A percentile compares a stretch with the other conserved stretches of the same genome.
phyloP scores from a whole-genome alignment of 2,797 vertebrate genomes.

The Chrysocyon brachyurus region DNA sequence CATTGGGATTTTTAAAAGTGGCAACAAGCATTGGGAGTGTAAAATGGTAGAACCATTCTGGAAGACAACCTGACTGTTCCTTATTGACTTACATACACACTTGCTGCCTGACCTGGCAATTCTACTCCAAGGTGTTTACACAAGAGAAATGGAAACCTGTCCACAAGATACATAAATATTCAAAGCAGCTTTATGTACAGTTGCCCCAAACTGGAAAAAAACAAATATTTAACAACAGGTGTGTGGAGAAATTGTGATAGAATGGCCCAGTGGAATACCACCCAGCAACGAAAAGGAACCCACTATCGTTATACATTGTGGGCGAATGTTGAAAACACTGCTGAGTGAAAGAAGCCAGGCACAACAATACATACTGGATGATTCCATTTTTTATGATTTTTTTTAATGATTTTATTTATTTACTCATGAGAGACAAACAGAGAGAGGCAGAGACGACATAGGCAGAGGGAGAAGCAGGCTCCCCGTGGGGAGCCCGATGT shows the following conservation, averaged over 20 bases:
- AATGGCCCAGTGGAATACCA: background rate
- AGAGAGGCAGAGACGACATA: too few relatives aligned
- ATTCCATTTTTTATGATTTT: background rate
- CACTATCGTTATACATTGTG: accelerated
- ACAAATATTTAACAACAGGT: background rate
- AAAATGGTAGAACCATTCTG: background rate
- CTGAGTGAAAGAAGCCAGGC: background rate
- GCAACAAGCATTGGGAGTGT: background rate
- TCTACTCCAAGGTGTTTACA: background rate
- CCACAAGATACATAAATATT: background rate
- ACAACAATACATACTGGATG: background rate
- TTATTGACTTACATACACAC: background rate
- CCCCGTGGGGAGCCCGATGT: too few relatives aligned
- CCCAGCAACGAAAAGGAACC: background rate
- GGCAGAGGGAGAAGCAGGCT: too few relatives aligned
- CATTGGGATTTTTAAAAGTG: background rate
- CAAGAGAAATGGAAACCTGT: background rate
- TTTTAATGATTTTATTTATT: too few relatives aligned
- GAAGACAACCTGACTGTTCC: background rate
- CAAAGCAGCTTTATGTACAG: background rate
- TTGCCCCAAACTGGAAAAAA: background rate
- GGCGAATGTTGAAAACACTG: background rate
- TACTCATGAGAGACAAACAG: too few relatives aligned
- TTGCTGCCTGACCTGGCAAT: background rate
- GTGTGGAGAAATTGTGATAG: background rate